A percentile compares a stretch with the other conserved stretches of the same genome.
Conservation (phyloP, 2,888 invertebrate species). For the Andrena dorsata region DNA sequence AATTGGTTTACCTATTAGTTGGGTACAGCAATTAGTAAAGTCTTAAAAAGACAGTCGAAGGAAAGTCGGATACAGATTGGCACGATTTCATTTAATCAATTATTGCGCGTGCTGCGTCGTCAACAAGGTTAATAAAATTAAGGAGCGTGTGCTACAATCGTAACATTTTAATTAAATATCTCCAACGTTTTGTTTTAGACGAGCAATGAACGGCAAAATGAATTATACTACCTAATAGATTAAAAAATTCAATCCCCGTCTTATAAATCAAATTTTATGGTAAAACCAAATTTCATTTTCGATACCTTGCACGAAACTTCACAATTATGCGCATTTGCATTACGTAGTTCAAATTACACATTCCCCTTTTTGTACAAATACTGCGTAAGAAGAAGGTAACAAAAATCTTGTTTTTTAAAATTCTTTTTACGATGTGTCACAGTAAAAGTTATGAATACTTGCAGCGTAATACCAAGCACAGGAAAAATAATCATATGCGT, state of each 20-base stretch:
- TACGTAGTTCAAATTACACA: too few species aligned
- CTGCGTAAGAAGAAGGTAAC: too few species aligned
- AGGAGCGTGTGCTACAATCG: not conserved
- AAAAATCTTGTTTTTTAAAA: too few species aligned
- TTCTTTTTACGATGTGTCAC: not conserved
- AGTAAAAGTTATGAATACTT: not conserved
- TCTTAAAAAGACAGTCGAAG: conserved; percentile 15
- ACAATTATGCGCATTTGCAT: too few species aligned
- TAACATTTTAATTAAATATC: not conserved
- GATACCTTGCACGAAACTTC: too few species aligned
- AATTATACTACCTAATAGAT: too few species aligned
- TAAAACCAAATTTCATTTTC: not conserved
- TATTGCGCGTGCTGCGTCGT: not conserved
- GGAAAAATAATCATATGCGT: not conserved
- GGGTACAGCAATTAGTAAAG: conserved; percentile 26
- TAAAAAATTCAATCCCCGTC: too few species aligned
- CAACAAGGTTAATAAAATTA: not conserved
- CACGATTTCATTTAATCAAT: conserved; percentile 20
- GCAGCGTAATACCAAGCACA: not conserved
- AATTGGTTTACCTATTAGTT: conserved; percentile 1
- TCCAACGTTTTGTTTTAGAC: not conserved
- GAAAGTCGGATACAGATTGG: conserved; percentile 7
- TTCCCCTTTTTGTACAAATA: too few species aligned
- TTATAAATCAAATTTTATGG: not conserved
- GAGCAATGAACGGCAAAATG: not conserved